Evolutionary conservation across 2,888 invertebrate species (phyloP), one percentile per base, ranked within the genome.

Genomic region (Theretra japonica): DNA sequence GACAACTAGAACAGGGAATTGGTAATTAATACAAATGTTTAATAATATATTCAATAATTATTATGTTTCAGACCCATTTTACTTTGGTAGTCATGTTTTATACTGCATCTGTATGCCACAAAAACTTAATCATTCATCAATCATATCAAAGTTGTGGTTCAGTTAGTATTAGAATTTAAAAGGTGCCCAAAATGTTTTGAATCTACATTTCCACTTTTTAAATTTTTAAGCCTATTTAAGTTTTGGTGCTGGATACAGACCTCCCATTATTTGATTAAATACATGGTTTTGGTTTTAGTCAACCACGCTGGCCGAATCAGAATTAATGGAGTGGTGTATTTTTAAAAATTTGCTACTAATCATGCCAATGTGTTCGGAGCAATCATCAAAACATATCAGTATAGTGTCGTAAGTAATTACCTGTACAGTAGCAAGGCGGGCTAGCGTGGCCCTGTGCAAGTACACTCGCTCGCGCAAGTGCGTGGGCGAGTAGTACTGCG

Each of bases 391-490:
- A 15, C 15, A 41, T 0, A 28, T 28, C 0, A 3, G 4, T 28
- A 28, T 4, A 28, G 4, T 28, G 4, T 0, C 3, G 15, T 41
- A 0, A 11, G 15, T 41, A 41, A 41, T 41, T 33, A 95, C 97
- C 95, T 97, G 97, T 5, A 99, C 97, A 0, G 98, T 98, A 4
- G 99, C 98, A 4, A 99, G 92, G 73, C 98, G 95, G 0, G 98
- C 98, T 28, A 99, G 91, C 15, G 98, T 97, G 0, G 97, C 97
- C 50, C 99, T 95, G 84, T 99, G 98, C 23, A 99, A 93, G 88
- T 99, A 99, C n/a, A 99, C 98, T 28, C 97, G 95, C 88, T 99
- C 99, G 80, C 98, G 97, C 72, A 99, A 95, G 86, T 97, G 98
- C 81, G 99, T 98, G 0, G 98, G 97, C 25, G 97, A 96, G 88